Evolutionary conservation across 2,113 vertebrate genomes (phyloP), one percentile per base, ranked within the genome.

Genomic region (Cottus gobio): DNA sequence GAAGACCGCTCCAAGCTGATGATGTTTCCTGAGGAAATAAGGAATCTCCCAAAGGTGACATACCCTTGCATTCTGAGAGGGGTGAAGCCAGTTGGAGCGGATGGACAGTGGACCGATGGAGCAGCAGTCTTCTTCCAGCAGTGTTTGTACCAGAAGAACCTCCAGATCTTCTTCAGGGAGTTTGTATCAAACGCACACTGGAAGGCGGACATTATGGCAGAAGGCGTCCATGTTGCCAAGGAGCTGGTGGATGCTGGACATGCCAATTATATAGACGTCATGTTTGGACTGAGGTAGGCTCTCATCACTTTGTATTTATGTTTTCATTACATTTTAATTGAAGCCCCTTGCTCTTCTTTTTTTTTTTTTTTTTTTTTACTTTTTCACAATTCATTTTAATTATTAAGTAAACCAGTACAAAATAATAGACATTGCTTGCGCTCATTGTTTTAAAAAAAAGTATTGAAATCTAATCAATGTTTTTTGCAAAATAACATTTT

Each of bases 151-250:
- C 88, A 94, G 62, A 94, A 90, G 0, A 88, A 80, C 56, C 91
- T 98, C 37, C n/a, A 94, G 82, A 90, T 98, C 87, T 67, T 91
- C 89, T 93, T 96, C 89, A 95, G 91, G 68, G 92, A 93, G 68
- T 75, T 61, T 54, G 81, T 90, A 52, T 89, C 89, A 15, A 83
- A 91, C 42, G 63, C 71, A 16, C 79, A 85, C 26, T 95, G 92
- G 93, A 90, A 82, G 69, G 94, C 94, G 56, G 95, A 95, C 34
- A 11, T 95, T 34, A 5, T 93, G 61, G 65, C 74, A 1, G 90
- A 83, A n/a, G 91, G 86, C 0, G 54, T 67, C 46, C 78, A 93
- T 44, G 84, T 95, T 2, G 91, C 93, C 52, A 89, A 92, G 67
- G 54, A 89, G 56, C 76, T 95, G 83, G 94, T 94, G 42, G 91